Conservation (phyloP, 2,113 vertebrate genomes). For the Beaufortia kweichowensis region DNA sequence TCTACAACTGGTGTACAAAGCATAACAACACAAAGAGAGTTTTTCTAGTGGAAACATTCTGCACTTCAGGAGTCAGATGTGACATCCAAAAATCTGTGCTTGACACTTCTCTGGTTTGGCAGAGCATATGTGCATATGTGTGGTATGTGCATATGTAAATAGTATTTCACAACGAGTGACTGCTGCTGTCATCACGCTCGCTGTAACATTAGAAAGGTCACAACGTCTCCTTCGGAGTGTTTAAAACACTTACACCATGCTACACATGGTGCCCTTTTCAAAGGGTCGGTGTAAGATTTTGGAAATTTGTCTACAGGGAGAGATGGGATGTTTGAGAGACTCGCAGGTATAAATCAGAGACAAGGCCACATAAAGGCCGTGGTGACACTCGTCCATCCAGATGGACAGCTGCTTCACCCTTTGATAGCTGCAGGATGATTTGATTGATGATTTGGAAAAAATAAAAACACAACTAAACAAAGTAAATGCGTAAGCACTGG, state of each 20-base stretch:
- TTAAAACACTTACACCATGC: background rate
- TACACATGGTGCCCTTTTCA: slow-evolving; percentile 11
- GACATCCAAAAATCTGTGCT: background rate
- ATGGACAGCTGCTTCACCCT: background rate
- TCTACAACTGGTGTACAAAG: too few relatives aligned
- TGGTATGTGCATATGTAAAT: too few relatives aligned
- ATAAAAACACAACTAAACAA: background rate
- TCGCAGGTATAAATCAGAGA: background rate
- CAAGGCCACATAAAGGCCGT: background rate
- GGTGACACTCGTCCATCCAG: background rate
- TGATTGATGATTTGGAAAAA: background rate
- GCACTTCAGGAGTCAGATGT: slow-evolving; percentile 21
- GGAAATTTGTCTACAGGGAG: slow-evolving; percentile 1
- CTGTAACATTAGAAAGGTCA: slow-evolving; percentile 34
- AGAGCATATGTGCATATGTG: background rate
- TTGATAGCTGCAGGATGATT: background rate
- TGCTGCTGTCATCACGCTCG: background rate
- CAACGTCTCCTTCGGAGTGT: slow-evolving; percentile 5
- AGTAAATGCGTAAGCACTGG: background rate
- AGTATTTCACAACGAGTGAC: background rate
- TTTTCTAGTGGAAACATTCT: background rate
- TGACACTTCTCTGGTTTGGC: slow-evolving; percentile 7
- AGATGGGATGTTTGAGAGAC: background rate
- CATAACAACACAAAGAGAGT: background rate
- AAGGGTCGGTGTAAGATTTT: background rate